Conservation (phyloP, 2,888 invertebrate species). For the Drosophila phalerata region DNA sequence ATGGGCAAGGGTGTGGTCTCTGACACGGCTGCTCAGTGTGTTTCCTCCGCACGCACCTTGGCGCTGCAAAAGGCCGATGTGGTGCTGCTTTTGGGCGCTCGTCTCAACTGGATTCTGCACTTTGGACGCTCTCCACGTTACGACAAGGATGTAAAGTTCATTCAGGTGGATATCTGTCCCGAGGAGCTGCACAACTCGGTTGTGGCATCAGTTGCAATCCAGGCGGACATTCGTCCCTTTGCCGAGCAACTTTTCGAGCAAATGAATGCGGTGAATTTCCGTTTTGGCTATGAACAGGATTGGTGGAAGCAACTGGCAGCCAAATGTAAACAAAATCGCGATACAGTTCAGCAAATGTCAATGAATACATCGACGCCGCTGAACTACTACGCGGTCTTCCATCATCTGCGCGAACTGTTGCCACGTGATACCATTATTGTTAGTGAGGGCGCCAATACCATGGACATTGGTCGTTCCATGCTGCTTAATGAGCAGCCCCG, state of each 20-base stretch:
- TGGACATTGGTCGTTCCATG: slow-evolving; percentile 98
- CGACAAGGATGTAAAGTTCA: slow-evolving; percentile 92
- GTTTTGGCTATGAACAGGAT: slow-evolving; percentile 86
- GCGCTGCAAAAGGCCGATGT: slow-evolving; percentile 96
- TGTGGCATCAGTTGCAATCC: slow-evolving; percentile 91
- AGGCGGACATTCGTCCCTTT: slow-evolving; percentile 93
- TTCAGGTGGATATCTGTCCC: slow-evolving; percentile 95
- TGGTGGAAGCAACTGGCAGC: slow-evolving; percentile 93
- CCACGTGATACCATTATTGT: slow-evolving; percentile 95
- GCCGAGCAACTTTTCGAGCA: slow-evolving; percentile 88
- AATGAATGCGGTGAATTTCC: slow-evolving; percentile 88
- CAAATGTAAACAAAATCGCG: slow-evolving; percentile 91
- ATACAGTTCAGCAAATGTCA: slow-evolving; percentile 89
- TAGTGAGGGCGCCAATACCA: slow-evolving; percentile 99
- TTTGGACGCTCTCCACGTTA: slow-evolving; percentile 96
- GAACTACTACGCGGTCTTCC: slow-evolving; percentile 97
- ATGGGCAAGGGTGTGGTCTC: slow-evolving; percentile 96
- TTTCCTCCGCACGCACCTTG: slow-evolving; percentile 94
- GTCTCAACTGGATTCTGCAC: slow-evolving; percentile 99
- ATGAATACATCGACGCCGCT: slow-evolving; percentile 91
- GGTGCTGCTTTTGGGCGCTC: slow-evolving; percentile 94
- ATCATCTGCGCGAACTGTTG: slow-evolving; percentile 91
- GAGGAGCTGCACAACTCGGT: slow-evolving; percentile 98
- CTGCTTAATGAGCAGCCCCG: slow-evolving; percentile 93
- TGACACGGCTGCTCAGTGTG: slow-evolving; percentile 90